Evolutionary conservation across 2,888 invertebrate species (phyloP), one percentile per base, ranked within the genome.

Genomic region (Dryocosmus kuriphilus): DNA sequence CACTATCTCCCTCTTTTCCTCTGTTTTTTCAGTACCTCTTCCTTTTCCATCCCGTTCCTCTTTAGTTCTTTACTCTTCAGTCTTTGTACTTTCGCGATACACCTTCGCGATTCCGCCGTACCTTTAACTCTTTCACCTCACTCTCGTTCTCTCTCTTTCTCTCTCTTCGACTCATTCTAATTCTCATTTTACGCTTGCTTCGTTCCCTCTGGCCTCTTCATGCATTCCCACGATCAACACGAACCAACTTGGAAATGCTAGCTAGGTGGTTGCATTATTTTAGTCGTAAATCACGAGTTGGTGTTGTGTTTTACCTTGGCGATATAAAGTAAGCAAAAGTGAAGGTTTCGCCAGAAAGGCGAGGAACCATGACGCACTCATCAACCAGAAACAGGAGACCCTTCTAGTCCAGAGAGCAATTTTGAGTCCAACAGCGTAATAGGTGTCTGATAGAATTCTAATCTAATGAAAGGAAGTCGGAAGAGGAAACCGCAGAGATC

Each of bases 121-220:
- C 75, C 75, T 73, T 79, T 61, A 75, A 77, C 75, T 80, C 80
- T 75, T 79, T 77, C 55, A 63, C 30, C 74, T 55, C 62, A 65
- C 81, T 62, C 78, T 74, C n/a, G n/a, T 63, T 74, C 55, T 78
- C 82, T 74, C 65, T 74, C 55, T 79, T 81, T 81, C 80, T 51
- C 77, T 73, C 79, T 79, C 74, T 76, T 32, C 55, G 75, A 24
- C 78, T 77, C 80, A 83, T 86, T 87, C 85, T 85, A 84, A 86
- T 86, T 85, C 85, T 86, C 86, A 85, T 84, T 86, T 88, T 82
- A 82, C 84, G 81, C 84, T 84, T 81, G 79, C 80, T 81, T 78
- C 79, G 78, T 81, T 83, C 71, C 71, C 71, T 71, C 67, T 81
- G 82, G 51, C 71, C 71, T 71, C 67, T 46, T 65, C 81, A 78